phyloP scores from a whole-genome alignment of 2,113 vertebrate species.

The Odocoileus virginianus region DNA sequence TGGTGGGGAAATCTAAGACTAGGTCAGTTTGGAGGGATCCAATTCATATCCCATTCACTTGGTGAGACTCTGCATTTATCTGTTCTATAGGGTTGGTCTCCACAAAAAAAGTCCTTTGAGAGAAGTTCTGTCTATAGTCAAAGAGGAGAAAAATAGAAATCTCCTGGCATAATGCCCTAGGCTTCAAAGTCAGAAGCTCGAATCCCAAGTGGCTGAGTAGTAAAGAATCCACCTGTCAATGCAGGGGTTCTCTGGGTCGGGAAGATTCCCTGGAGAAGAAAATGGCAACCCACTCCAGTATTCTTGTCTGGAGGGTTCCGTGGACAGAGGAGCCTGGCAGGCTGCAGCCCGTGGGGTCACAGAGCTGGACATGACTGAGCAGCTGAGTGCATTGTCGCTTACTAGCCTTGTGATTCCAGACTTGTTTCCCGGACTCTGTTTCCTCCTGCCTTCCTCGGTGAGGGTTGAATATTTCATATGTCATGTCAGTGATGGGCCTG shows the following conservation, averaged over 20 bases:
- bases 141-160: not conserved
- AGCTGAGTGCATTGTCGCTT: not conserved
- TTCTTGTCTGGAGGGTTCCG: not conserved
- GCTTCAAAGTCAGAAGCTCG: not conserved
- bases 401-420: not conserved
- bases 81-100: not conserved
- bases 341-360: not conserved
- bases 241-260: not conserved
- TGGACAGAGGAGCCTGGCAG: not conserved
- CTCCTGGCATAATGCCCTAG: not conserved
- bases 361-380: not conserved
- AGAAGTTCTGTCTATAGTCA: not conserved
- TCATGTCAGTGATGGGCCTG: rapidly evolving
- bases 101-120: not conserved
- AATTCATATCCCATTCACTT: no score
- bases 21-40: not conserved
- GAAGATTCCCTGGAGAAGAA: not conserved
- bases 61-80: not conserved
- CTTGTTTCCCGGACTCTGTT: not conserved
- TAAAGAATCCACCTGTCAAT: not conserved
- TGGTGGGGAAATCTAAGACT: not conserved
- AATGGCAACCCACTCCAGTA: not conserved
- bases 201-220: not conserved
- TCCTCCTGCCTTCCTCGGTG: not conserved
- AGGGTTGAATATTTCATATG: not conserved